Percentiles rank a stretch among this genome's conserved stretches.
Evolutionary conservation across 2,113 vertebrate species (phyloP).

Genomic region (Sebastes schlegelii): DNA sequence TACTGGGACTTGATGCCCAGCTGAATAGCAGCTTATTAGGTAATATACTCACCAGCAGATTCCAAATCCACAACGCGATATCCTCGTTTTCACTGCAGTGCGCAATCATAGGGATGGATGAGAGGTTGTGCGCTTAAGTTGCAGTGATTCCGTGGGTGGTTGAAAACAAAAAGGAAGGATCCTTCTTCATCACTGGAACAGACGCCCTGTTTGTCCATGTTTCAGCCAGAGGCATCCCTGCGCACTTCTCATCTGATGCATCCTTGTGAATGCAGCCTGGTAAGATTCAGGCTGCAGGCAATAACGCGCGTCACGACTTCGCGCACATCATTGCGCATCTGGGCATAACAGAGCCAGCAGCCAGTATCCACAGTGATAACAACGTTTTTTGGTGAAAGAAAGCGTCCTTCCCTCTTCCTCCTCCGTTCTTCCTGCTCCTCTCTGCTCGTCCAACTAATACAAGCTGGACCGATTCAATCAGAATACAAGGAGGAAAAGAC

Average conservation of each 20-base stretch:
- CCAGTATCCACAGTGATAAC: neutral
- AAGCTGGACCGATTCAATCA: slow-evolving; percentile 72
- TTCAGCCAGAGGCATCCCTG: slow-evolving; percentile 66
- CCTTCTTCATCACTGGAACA: slow-evolving; percentile 64
- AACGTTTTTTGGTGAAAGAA: no score
- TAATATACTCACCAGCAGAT: slow-evolving; percentile 62
- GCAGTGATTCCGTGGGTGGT: slow-evolving; percentile 56
- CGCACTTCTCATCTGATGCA: slow-evolving; percentile 60
- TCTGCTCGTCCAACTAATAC: slow-evolving; percentile 67
- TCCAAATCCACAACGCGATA: slow-evolving; percentile 64
- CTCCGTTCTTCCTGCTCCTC: slow-evolving; percentile 27
- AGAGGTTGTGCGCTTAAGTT: slow-evolving; percentile 23
- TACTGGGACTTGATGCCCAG: slow-evolving; percentile 28
- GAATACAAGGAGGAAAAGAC: slow-evolving; percentile 23
- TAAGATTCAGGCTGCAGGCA: slow-evolving; percentile 27
- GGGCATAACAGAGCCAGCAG: neutral
- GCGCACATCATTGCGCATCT: slow-evolving; percentile 21
- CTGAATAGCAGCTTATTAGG: slow-evolving; percentile 49
- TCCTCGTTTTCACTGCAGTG: slow-evolving; percentile 80
- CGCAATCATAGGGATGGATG: slow-evolving; percentile 74
- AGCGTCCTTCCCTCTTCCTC: neutral
- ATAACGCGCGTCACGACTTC: slow-evolving; percentile 7
- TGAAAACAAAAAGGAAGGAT: slow-evolving; percentile 64
- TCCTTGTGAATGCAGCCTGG: slow-evolving; percentile 41
- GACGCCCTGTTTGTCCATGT: slow-evolving; percentile 70